Evolutionary conservation across 2,888 invertebrate species (phyloP), one percentile per base, ranked within the genome.

Genomic region (Pegoplata infirma): DNA sequence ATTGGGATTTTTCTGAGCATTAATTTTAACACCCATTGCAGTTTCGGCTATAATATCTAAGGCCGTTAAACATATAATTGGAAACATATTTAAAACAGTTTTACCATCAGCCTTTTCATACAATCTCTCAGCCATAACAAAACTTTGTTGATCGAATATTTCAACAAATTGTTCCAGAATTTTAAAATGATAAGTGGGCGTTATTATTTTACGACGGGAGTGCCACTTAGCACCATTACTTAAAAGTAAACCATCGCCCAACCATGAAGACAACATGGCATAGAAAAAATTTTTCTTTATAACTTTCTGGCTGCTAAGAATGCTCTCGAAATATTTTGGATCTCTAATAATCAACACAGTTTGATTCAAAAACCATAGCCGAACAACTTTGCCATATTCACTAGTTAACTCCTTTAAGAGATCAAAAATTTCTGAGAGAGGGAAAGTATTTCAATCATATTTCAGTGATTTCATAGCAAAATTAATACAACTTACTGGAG

Each of bases 161-260:
- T 92, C 92, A 5, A 94, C 87, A 86, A 94, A 95, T 82, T 93
- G 92, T 84, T 94, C 93, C 64, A 95, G 87, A 75, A 95, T 94
- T 84, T 93, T 93, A 85, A 95, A 95, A 88, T 96, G 95, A 87
- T 95, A 96, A 0, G 95, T 92, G 0, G 95, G 95, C 0, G 95
- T 95, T 56, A 95, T 88, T 76, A 95, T 91, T 86, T 94, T 94
- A 19, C 95, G 78, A 4, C 78, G 61, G 2, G 25, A n/a, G 36
- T 73, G 72, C 80, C 78, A 81, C 36, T 81, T 81, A 3, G 59
- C 8, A 16, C 73, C 69, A 6, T 8, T 51, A 25, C 80, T 81
- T 3, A 78, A 12, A 1, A 81, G 66, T 5, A 81, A 21, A 6
- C 81, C 78, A 32, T 75, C 69, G 5, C 78, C 66, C 16, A 81